Percentiles rank a stretch among this genome's conserved stretches.
These are phyloP conservation scores for Hydropsyche betteni DNA, from an alignment of 2,888 invertebrate species.

Conservation along the genomic window DNA sequence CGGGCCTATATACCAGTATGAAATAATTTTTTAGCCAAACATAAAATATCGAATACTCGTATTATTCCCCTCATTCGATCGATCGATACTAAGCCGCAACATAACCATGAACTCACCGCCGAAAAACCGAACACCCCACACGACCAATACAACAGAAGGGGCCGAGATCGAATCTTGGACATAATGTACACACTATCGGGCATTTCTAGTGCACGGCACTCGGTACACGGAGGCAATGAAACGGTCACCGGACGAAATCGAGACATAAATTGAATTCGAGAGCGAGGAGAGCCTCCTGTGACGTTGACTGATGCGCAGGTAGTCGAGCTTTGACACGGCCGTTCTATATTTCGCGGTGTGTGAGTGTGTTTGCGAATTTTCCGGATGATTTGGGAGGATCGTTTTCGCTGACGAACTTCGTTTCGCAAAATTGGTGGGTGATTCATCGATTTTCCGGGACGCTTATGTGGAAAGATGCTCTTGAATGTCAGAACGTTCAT, in stretches of 20 bases:
- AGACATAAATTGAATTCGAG: slow-evolving; percentile 31
- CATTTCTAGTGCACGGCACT: background rate
- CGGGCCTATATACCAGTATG: no score
- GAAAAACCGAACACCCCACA: background rate
- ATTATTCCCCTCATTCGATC: no score
- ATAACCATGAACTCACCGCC: background rate
- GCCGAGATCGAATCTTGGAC: background rate
- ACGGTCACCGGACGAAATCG: slow-evolving; percentile 12
- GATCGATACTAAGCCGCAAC: no score
- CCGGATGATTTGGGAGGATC: no score
- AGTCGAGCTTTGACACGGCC: slow-evolving; percentile 14
- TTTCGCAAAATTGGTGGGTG: no score
- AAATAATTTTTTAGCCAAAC: no score
- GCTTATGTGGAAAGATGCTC: no score
- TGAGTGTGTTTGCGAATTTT: background rate
- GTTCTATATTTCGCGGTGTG: background rate
- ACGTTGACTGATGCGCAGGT: slow-evolving; percentile 26
- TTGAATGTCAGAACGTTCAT: no score
- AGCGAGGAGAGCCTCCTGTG: slow-evolving; percentile 10
- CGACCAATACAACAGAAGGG: background rate
- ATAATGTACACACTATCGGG: background rate
- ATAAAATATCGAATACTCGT: no score
- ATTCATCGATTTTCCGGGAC: no score
- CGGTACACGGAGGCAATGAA: background rate
- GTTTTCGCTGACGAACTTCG: no score